Conservation (phyloP, 23 tunicate species). For the Aplidium turbinatum region DNA sequence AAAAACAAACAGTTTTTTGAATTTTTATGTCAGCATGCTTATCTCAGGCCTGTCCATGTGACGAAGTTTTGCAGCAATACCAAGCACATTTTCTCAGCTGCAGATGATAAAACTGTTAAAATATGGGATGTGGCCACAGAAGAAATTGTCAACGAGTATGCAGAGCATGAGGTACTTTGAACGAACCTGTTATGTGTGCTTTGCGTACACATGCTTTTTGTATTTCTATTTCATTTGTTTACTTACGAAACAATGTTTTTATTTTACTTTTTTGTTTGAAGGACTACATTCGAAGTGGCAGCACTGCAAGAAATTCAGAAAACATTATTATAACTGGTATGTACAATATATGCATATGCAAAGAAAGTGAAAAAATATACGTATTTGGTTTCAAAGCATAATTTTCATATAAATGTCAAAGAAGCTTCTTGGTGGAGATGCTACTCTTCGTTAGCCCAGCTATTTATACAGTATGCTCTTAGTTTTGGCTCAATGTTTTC, state of each 20-base stretch:
- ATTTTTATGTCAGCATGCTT: not conserved
- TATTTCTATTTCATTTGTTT: not conserved
- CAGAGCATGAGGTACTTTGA: constrained; percentile 52
- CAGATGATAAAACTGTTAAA: constrained; percentile 74
- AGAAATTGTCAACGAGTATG: constrained; percentile 28
- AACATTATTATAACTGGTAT: constrained; percentile 77
- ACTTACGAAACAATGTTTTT: not conserved
- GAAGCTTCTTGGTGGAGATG: too few relatives aligned
- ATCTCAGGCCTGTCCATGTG: constrained; percentile 67
- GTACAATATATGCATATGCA: not conserved
- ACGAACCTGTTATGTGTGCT: not conserved
- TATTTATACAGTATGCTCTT: not conserved
- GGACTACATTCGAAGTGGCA: constrained; percentile 81
- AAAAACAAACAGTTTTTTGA: too few relatives aligned
- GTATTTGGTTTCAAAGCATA: too few relatives aligned
- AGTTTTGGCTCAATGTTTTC: not conserved
- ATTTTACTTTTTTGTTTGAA: constrained; percentile 9
- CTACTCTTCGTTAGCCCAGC: too few relatives aligned
- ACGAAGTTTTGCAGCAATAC: constrained; percentile 52
- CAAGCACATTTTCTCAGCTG: constrained; percentile 54
- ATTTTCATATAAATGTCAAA: too few relatives aligned
- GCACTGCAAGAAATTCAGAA: constrained; percentile 14
- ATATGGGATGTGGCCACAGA: constrained; percentile 88
- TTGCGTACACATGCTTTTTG: not conserved
- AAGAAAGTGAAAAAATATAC: too few relatives aligned